Evolutionary conservation across 2,797 vertebrate species (phyloP).

Genomic region (Oryzias dopingdopingensis): DNA sequence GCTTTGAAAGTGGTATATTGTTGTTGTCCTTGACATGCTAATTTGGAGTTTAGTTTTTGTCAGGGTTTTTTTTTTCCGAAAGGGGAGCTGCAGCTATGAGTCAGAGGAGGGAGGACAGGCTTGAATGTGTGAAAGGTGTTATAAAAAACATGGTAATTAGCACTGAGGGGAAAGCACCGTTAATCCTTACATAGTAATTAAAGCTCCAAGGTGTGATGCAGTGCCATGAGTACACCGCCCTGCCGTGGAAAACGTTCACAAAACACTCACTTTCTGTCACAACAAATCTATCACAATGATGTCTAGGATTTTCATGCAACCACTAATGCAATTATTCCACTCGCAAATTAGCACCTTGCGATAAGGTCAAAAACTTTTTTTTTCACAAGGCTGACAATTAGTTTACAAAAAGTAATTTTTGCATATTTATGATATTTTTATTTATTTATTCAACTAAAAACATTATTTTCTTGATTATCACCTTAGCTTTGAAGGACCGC

Average conservation of each 20-base stretch:
- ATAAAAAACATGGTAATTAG: slow-evolving; percentile 77
- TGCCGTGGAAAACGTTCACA: slow-evolving; percentile 49
- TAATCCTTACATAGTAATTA: slow-evolving; percentile 81
- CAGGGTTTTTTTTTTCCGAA: slow-evolving; percentile 19
- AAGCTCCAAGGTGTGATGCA: slow-evolving; percentile 71
- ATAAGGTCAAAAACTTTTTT: slow-evolving; percentile 55
- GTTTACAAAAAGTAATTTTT: slow-evolving; percentile 16
- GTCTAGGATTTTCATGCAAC: slow-evolving; percentile 43
- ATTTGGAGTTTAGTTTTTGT: slow-evolving; percentile 51
- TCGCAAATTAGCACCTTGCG: slow-evolving; percentile 65
- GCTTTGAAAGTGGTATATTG: slow-evolving; percentile 54
- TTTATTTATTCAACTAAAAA: slow-evolving; percentile 18
- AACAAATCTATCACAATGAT: slow-evolving; percentile 61
- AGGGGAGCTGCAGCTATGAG: slow-evolving; percentile 42
- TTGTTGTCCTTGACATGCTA: slow-evolving; percentile 57
- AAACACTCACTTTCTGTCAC: slow-evolving; percentile 65
- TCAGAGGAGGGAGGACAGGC: slow-evolving; percentile 54
- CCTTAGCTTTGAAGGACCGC: slow-evolving; percentile 88
- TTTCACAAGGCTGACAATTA: slow-evolving; percentile 25
- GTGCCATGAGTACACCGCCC: slow-evolving; percentile 62
- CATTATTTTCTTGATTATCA: slow-evolving; percentile 19
- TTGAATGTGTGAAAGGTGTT: slow-evolving; percentile 68
- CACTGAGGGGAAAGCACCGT: slow-evolving; percentile 70
- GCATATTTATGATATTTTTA: slow-evolving; percentile 6
- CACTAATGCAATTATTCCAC: slow-evolving; percentile 55